Evolutionary conservation across 2,888 invertebrate genomes (phyloP).

Genomic region (Protophormia terraenovae): DNA sequence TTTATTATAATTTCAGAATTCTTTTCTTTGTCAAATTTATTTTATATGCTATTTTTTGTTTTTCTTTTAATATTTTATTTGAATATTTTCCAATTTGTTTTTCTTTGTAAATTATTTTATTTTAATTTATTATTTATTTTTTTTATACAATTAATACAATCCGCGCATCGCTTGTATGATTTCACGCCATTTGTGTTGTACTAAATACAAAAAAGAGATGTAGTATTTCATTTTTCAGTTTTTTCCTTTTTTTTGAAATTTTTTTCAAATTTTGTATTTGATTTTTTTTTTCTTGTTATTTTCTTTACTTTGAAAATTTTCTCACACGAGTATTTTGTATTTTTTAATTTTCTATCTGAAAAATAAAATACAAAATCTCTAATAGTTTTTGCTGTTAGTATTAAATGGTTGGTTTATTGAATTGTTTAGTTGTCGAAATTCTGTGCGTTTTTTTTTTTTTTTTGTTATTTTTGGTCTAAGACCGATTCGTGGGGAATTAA

Average conservation of each 20-base stretch:
- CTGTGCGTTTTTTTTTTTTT: slow-evolving; percentile 9
- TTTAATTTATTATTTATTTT: not conserved
- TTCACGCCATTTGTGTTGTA: slow-evolving; percentile 51
- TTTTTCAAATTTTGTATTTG: slow-evolving; percentile 56
- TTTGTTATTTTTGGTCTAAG: not conserved
- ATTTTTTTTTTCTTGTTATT: slow-evolving; percentile 17
- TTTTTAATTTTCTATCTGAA: slow-evolving; percentile 27
- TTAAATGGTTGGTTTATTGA: slow-evolving; percentile 33
- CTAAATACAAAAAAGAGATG: slow-evolving; percentile 25
- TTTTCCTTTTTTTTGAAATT: slow-evolving; percentile 34
- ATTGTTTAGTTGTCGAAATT: slow-evolving; percentile 26
- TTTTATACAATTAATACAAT: slow-evolving; percentile 15
- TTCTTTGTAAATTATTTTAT: not conserved
- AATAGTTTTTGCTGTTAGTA: slow-evolving; percentile 27
- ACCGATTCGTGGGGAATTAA: slow-evolving; percentile 1
- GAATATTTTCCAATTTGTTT: not conserved
- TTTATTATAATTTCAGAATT: not conserved
- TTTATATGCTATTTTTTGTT: not conserved
- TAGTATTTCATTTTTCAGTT: slow-evolving; percentile 29
- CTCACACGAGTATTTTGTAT: slow-evolving; percentile 31
- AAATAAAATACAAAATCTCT: slow-evolving; percentile 39
- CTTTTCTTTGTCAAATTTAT: slow-evolving; percentile 27
- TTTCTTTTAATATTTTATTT: slow-evolving; percentile 15
- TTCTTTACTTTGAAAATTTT: slow-evolving; percentile 45
- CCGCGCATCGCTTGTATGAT: slow-evolving; percentile 51